Conservation (phyloP, 1,140 invertebrate genomes). For the Manduca sexta region DNA sequence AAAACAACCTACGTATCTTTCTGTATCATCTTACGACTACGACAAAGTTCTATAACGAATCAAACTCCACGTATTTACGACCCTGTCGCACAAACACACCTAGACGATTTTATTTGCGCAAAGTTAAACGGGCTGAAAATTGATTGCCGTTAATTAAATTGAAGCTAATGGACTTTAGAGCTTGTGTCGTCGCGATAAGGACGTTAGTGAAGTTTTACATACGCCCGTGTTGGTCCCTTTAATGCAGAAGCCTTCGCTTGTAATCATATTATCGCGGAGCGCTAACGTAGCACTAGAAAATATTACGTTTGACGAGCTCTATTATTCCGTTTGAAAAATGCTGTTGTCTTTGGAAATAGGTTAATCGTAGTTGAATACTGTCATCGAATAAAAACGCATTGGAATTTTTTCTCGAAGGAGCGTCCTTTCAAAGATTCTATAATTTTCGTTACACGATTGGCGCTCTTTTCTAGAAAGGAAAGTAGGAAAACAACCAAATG, state of each 20-base stretch:
- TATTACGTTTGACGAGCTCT: too few relatives aligned
- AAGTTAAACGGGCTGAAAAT: constrained; percentile 12
- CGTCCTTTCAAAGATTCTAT: too few relatives aligned
- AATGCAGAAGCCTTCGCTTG: constrained; percentile 30
- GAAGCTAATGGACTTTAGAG: constrained; percentile 15
- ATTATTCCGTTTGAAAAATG: too few relatives aligned
- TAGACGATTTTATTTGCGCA: constrained; percentile 32
- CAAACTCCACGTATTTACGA: constrained; percentile 29
- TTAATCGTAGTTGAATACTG: too few relatives aligned
- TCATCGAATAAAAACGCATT: too few relatives aligned
- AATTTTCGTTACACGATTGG: too few relatives aligned
- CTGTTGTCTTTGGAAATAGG: too few relatives aligned
- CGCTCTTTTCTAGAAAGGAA: too few relatives aligned
- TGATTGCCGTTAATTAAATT: constrained; percentile 20
- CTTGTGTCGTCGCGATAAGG: constrained; percentile 14
- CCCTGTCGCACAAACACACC: constrained; percentile 27
- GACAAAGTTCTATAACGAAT: constrained; percentile 36
- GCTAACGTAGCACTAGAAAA: not conserved
- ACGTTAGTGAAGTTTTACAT: constrained; percentile 8
- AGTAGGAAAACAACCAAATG: too few relatives aligned
- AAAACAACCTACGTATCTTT: constrained; percentile 15
- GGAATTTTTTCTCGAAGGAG: too few relatives aligned
- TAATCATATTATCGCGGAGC: constrained; percentile 31
- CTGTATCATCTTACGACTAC: constrained; percentile 7
- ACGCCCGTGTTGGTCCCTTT: constrained; percentile 14